Evolutionary conservation across 1,140 invertebrate species (phyloP), one percentile per base, ranked within the genome.

Genomic region (Nasonia vitripennis): DNA sequence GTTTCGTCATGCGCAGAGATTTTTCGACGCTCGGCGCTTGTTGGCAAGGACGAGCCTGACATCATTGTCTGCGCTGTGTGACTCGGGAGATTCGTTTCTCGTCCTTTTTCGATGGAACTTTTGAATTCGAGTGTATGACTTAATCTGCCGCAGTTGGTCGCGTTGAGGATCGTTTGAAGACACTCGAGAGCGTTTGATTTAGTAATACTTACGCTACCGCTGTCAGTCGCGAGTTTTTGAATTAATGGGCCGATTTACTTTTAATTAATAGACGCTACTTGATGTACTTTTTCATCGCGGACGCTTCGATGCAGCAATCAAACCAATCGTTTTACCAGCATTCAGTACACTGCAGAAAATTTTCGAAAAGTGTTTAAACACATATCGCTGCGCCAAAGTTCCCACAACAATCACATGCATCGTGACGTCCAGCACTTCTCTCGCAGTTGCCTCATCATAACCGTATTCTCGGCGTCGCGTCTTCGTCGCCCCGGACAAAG

Each of bases 361-460:
- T 45, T 45, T 45, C 41, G 10, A 45, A 45, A 45, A 45, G 7
- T 45, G 6, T 45, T 9, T 9, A 45, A 45, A 45, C 41, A 45
- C 41, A 45, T 37, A 5, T 37, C 6, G 34, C 34, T 37, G 34
- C 34, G 6, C 9, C 41, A 55, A 17, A 14, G 51, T 55, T 55
- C 51, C 51, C 3, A 55, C 12, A 55, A 55, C 55, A 7, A 62
- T 62, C 55, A 55, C 12, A 55, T 55, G 51, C 12, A 17, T 55
- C 51, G 51, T 55, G 51, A 55, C 55, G 55, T 62, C 55, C 55
- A 62, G 55, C 55, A 62, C 1, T n/a, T 62, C 17, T 41, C 5
- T 20, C 27, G 17, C 41, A 17, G 78, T 79, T 79, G 55, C 78
- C 78, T 67, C 78, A 79, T 67, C 75, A 55, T 51, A 48, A 78